These are phyloP conservation scores for Mycetomoellerius zeteki DNA, from an alignment of 1,140 invertebrate genomes.

Conservation along the genomic window DNA sequence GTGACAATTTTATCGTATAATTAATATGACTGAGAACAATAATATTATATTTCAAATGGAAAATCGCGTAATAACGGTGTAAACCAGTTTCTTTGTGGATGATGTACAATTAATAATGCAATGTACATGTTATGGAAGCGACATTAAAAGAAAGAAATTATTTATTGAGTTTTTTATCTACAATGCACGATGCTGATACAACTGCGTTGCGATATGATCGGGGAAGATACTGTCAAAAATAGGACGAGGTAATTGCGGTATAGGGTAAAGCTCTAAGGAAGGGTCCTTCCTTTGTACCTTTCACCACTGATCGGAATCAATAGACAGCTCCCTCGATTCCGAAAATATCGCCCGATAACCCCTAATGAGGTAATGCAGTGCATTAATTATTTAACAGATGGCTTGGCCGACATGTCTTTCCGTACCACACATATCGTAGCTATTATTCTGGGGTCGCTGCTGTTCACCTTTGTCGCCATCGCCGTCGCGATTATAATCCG, in stretches of 20 bases:
- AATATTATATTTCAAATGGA: not conserved
- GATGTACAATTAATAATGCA: not conserved
- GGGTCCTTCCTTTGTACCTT: slow-evolving; percentile 24
- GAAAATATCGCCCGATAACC: slow-evolving; percentile 50
- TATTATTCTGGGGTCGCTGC: slow-evolving; percentile 81
- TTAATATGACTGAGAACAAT: not conserved
- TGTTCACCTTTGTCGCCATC: slow-evolving; percentile 80
- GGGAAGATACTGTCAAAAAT: slow-evolving; percentile 24
- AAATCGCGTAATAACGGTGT: not conserved
- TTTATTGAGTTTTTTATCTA: not conserved
- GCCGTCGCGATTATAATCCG: slow-evolving; percentile 79
- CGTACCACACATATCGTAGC: slow-evolving; percentile 83
- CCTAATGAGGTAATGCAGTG: slow-evolving; percentile 44
- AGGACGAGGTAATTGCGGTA: slow-evolving; percentile 26
- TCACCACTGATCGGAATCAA: slow-evolving; percentile 39
- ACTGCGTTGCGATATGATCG: not conserved
- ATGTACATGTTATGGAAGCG: not conserved
- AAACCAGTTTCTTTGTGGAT: not conserved
- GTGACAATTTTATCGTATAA: not conserved
- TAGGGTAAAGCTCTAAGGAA: not conserved
- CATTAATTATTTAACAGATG: slow-evolving; percentile 71
- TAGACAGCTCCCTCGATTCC: slow-evolving; percentile 27
- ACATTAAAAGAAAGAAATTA: not conserved
- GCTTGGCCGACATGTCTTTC: slow-evolving; percentile 77
- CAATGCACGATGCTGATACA: not conserved